Evolutionary conservation across 2,888 invertebrate species (phyloP), one percentile per base, ranked within the genome.

Genomic region (Theodoxus fluviatilis): DNA sequence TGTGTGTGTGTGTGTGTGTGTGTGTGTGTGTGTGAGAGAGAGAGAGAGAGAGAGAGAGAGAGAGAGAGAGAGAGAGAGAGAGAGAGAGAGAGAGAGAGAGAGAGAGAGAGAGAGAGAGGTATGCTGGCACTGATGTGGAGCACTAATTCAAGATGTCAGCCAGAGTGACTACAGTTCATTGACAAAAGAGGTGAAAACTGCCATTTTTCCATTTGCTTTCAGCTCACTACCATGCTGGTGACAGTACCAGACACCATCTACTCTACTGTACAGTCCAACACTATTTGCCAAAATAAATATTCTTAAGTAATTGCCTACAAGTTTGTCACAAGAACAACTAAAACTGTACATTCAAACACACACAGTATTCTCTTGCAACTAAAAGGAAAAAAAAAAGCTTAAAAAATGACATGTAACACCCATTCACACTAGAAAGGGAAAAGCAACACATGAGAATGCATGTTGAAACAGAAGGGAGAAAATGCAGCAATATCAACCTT

Each of bases 251-350:
- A 25, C 22, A 15, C 47, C 12, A 18, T 22, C 28, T 38, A 33
- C 28, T 18, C 22, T 25, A 15, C 28, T 66, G n/a, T n/a, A n/a
- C n/a, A n/a, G n/a, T n/a, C n/a, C n/a, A n/a, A n/a, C n/a, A 59
- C 37, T 63, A 43, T 47, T n/a, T 52, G 35, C 52, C n/a, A 49
- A 67, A 35, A 67, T 67, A 67, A 49, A 18, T 67, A 67, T 47
- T 49, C 52, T n/a, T 47, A 52, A 49, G 22, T 12, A 31, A 31
- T 22, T 35, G 35, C 52, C 18, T 38, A 47, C 25, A 43, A 65
- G 47, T 47, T 57, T 22, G 57, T 18, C 28, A 57, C 57, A 57
- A 25, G 31, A 22, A 22, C 57, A 18, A 33, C 28, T 40, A n/a
- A 59, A 1, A 43, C 65, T 65, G 47, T 43, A 40, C 40, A 61